Percentiles rank a stretch among this genome's conserved stretches.
Conservation (phyloP, 2,797 vertebrate species). For the Lophius americanus region DNA sequence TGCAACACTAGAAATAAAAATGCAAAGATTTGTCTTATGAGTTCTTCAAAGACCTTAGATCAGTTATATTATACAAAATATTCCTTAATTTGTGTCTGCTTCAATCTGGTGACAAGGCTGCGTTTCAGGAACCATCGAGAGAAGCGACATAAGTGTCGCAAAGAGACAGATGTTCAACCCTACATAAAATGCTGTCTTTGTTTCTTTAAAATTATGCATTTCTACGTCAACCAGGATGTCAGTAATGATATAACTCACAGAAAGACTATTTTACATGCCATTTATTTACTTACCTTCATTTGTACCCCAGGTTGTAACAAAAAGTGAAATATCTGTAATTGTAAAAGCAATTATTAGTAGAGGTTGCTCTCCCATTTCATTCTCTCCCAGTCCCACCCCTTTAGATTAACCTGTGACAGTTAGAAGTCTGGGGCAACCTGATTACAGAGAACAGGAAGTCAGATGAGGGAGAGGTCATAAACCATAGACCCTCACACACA, state of each 20-base stretch:
- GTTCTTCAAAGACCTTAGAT: conserved; percentile 6
- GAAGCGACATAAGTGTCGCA: conserved; percentile 15
- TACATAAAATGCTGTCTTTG: conserved; percentile 11
- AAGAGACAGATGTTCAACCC: conserved; percentile 18
- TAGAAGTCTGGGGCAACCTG: conserved; percentile 76
- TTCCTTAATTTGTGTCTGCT: not conserved
- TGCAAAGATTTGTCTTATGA: conserved; percentile 14
- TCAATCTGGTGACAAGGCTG: conserved; percentile 7
- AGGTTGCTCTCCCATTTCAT: not conserved
- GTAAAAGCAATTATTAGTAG: not conserved
- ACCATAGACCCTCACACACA: conserved; percentile 62
- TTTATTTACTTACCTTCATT: not conserved
- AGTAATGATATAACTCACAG: conserved; percentile 1
- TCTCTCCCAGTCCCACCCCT: conserved; percentile 38
- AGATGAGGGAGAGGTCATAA: conserved; percentile 77
- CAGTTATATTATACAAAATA: not conserved
- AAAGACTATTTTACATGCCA: conserved; percentile 1
- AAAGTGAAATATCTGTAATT: not conserved
- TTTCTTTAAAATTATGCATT: conserved; percentile 27
- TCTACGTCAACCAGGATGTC: conserved; percentile 35
- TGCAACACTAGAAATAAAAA: conserved; percentile 25
- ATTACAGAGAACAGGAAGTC: conserved; percentile 82
- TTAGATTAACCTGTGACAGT: conserved; percentile 63
- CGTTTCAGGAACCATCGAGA: conserved; percentile 9
- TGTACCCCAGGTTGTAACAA: not conserved